These are phyloP conservation scores for Caenorhabditis doughertyi DNA, from an alignment of 2,888 invertebrate species.

Conservation along the genomic window DNA sequence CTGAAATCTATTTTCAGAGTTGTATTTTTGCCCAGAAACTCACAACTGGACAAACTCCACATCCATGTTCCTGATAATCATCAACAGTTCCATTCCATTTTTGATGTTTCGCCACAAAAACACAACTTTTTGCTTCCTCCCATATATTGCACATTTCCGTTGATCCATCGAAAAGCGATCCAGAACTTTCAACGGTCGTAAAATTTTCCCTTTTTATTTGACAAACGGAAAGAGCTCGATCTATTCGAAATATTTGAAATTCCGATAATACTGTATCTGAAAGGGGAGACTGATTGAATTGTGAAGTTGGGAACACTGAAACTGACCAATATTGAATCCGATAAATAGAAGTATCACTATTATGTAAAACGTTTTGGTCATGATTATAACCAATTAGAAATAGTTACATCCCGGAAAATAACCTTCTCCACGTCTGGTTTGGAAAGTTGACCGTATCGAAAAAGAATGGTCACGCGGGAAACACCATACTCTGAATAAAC, in stretches of 20 bases:
- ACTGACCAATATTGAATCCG: neutral
- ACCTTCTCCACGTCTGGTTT: neutral
- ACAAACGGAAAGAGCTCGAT: neutral
- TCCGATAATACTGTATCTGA: slow-evolving; percentile 10
- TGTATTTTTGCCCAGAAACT: neutral
- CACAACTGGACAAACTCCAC: slow-evolving; percentile 25
- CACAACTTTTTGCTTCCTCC: slow-evolving; percentile 3
- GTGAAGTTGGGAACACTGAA: neutral
- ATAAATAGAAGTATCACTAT: neutral
- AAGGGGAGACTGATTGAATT: neutral
- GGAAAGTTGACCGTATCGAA: too few relatives aligned
- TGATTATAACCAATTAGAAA: too few relatives aligned
- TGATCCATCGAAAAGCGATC: neutral
- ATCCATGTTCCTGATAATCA: slow-evolving; percentile 3
- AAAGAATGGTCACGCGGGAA: too few relatives aligned
- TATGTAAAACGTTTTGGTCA: neutral
- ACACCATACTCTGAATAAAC: too few relatives aligned
- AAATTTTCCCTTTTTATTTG: neutral
- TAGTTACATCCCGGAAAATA: too few relatives aligned
- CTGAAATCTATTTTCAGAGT: slow-evolving; percentile 6
- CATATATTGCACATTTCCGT: slow-evolving; percentile 5
- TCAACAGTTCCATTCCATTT: neutral
- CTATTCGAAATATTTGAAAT: slow-evolving; percentile 7
- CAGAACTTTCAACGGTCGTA: neutral
- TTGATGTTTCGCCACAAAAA: slow-evolving; percentile 17